Evolutionary conservation across 1,140 invertebrate genomes (phyloP).

Genomic region (Augochlora pura): DNA sequence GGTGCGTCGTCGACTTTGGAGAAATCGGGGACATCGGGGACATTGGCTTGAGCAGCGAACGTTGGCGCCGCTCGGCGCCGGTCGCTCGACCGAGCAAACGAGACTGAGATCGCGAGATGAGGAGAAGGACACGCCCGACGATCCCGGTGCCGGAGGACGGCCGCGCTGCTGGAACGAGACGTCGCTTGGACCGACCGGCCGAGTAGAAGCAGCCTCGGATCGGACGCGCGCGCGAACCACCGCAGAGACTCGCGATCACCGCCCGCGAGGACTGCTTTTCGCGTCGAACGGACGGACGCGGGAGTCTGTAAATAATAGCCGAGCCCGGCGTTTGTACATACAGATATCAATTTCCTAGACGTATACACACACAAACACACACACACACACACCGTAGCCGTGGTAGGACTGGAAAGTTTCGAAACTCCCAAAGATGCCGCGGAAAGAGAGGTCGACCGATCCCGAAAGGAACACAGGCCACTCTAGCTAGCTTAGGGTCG

Average conservation of each 20-base stretch:
- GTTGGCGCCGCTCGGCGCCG: no score
- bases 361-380: no score
- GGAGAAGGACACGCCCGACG: slow-evolving; percentile 34
- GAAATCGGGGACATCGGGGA: no score
- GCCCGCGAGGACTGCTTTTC: no score
- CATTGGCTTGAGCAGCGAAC: no score
- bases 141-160: not conserved
- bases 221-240: no score
- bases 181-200: slow-evolving; percentile 31
- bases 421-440: not conserved
- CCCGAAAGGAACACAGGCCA: not conserved
- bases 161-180: not conserved
- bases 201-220: slow-evolving; percentile 32
- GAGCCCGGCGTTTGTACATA: not conserved
- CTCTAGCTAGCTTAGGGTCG: not conserved
- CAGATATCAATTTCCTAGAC: not conserved
- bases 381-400: no score
- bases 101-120: slow-evolving; percentile 10
- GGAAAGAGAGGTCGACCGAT: no score
- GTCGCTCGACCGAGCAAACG: no score
- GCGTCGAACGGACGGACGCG: not conserved
- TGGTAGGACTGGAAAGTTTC: not conserved
- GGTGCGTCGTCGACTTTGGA: no score
- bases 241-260: no score
- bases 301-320: not conserved